These are phyloP conservation scores for Liolophura sinensis DNA, from an alignment of 1,140 invertebrate genomes.

Conservation along the genomic window DNA sequence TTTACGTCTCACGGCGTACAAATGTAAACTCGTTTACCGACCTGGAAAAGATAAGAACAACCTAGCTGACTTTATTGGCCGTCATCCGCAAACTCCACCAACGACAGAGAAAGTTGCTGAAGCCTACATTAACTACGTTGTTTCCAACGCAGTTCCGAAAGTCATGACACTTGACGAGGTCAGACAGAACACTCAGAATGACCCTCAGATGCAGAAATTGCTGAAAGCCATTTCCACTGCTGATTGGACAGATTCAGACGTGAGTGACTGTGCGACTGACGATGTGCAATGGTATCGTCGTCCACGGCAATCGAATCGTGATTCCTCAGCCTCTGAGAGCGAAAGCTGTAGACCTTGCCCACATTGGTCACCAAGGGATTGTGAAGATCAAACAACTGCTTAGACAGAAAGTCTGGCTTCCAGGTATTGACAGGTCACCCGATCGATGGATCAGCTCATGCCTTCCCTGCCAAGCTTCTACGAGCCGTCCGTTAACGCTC, in stretches of 20 bases:
- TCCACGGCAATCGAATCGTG: conserved; percentile 25
- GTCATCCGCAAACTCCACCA: conserved; percentile 5
- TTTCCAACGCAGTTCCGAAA: conserved; percentile 15
- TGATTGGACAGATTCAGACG: conserved; percentile 12
- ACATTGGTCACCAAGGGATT: conserved; percentile 36
- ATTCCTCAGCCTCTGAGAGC: conserved; percentile 25
- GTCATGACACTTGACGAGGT: conserved; percentile 21
- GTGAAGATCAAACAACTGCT: conserved; percentile 42
- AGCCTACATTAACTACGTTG: conserved; percentile 20
- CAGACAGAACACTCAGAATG: conserved; percentile 7
- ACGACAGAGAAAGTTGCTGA: conserved; percentile 17
- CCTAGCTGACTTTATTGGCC: conserved; percentile 3
- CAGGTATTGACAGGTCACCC: conserved; percentile 37
- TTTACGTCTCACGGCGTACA: conserved; percentile 7
- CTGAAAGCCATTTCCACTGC: conserved; percentile 18
- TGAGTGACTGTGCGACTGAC: conserved; percentile 12
- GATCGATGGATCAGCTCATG: conserved; percentile 31
- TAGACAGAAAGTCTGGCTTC: conserved; percentile 47
- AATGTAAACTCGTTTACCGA: conserved; percentile 3
- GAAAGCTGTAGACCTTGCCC: conserved; percentile 29
- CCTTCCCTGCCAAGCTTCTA: conserved; percentile 32
- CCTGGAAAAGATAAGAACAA: conserved; percentile 3
- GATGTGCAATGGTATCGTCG: conserved; percentile 18
- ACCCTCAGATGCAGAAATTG: conserved; percentile 16
- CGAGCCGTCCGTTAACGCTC: conserved; percentile 7